Conservation (phyloP, 2,113 vertebrate genomes). For the Cheirogaleus medius region DNA sequence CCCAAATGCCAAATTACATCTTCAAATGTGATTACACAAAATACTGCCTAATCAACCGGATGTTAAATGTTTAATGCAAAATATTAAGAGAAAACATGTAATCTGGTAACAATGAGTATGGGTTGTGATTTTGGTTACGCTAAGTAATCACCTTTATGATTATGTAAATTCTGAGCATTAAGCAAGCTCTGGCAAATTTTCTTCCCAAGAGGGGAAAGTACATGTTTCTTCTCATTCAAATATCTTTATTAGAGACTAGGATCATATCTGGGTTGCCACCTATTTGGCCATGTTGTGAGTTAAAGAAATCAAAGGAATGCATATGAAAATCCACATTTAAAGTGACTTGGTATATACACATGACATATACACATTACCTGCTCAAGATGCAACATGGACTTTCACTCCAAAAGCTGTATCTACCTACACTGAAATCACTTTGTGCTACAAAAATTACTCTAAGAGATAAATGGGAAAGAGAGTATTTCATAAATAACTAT, state of each 20-base stretch:
- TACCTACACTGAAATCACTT: neutral
- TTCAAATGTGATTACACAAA: constrained; percentile 38
- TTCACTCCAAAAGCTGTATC: neutral
- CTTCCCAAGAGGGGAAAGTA: neutral
- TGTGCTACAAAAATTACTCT: neutral
- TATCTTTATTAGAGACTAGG: neutral
- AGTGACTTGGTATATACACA: neutral
- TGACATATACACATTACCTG: neutral
- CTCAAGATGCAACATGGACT: neutral
- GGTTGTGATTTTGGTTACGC: constrained; percentile 13
- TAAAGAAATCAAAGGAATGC: neutral
- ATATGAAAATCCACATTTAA: neutral
- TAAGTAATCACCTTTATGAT: neutral
- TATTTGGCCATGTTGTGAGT: neutral
- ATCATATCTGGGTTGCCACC: neutral
- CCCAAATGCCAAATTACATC: neutral
- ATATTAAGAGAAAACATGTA: neutral
- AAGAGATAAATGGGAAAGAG: neutral
- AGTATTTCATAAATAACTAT: neutral
- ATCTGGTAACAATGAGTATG: neutral
- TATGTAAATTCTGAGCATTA: neutral
- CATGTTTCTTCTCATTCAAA: neutral
- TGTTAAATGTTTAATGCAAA: constrained; percentile 17
- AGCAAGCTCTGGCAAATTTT: neutral
- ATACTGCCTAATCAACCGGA: neutral